Evolutionary conservation across 2,113 vertebrate species (phyloP), one percentile per base, ranked within the genome.

Genomic region (Hylia prasina): DNA sequence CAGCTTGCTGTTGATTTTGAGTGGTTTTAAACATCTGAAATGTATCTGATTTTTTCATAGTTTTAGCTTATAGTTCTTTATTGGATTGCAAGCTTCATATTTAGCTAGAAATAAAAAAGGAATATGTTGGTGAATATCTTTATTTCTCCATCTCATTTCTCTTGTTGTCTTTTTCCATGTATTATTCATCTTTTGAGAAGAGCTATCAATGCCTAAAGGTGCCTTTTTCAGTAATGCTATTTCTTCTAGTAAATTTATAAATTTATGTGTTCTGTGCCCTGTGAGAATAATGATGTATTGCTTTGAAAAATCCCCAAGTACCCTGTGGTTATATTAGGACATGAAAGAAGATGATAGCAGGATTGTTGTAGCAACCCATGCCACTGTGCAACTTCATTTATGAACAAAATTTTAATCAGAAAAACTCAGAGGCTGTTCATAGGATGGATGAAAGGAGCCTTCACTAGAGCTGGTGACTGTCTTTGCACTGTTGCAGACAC

Each of bases 71-170:
- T 20, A 39, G 63, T 22, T 89, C 11, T 25, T 54, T 70, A 63
- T 78, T 90, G 30, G 31, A 68, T 61, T 90, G 30, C 12, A 69
- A 91, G 21, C 27, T 68, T 97, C 47, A 50, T 89, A 78, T 47
- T 89, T 40, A 73, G 42, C 17, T 93, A 92, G 94, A 97, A 96
- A 86, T 53, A 75, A 90, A 81, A 75, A 37, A 30, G 57, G 40
- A 60, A 65, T 82, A 68, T 88, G n/a, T 69, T 96, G 68, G 79
- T 63, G 35, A 92, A 89, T 92, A 35, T 79, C 17, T 90, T 80
- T 80, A 68, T 72, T 90, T 90, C 35, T 87, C 15, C 72, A 84
- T 75, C 42, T 51, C 3, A 85, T 45, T 89, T 95, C 24, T 92
- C 33, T 57, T 76, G 8, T 87, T 91, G 20, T 75, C 35, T 92